phyloP scores from a whole-genome alignment of 2,888 invertebrate species.

The Tachina grossa region DNA sequence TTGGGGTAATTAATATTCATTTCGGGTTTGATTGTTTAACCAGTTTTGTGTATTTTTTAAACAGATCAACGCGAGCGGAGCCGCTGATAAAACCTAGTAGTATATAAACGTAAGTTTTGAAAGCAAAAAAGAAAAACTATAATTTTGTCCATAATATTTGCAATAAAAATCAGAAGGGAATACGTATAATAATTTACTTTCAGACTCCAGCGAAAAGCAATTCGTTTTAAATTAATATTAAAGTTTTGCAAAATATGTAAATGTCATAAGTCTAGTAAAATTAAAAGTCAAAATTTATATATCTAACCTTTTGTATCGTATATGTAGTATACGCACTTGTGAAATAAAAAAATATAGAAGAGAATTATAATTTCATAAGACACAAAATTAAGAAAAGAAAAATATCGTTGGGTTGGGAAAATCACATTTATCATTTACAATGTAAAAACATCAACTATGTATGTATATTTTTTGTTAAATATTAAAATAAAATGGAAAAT shows the following conservation, averaged over 20 bases:
- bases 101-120: too few species aligned
- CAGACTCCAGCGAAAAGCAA: neutral
- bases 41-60: too few species aligned
- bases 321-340: neutral
- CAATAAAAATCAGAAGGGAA: neutral
- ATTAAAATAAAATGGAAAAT: neutral
- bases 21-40: too few species aligned
- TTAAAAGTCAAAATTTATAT: neutral
- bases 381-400: neutral
- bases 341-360: too few species aligned
- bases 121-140: too few species aligned
- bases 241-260: neutral
- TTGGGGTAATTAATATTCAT: too few species aligned
- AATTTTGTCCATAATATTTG: neutral
- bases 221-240: neutral
- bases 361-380: neutral
- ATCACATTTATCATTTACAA: constrained; percentile 50
- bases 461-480: neutral
- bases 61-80: too few species aligned
- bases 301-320: neutral
- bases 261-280: neutral
- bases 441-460: neutral
- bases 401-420: constrained; percentile 61
- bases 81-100: too few species aligned
- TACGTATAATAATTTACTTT: neutral